phyloP scores from a whole-genome alignment of 2,888 invertebrate species.

The Phortica magna region DNA sequence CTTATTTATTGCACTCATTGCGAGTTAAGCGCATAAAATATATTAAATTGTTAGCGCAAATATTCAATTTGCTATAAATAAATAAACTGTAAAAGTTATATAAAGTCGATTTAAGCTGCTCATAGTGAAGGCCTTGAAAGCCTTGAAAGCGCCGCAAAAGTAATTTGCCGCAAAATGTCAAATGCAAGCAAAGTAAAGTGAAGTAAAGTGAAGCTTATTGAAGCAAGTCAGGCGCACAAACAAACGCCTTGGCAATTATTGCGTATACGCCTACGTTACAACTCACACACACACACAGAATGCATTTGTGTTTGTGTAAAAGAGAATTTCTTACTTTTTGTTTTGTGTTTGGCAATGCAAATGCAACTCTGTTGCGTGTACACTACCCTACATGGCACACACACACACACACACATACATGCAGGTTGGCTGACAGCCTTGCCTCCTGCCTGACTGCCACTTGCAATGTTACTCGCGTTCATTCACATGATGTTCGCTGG shows the following conservation, averaged over 20 bases:
- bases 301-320: not conserved
- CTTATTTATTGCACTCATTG: too few relatives aligned
- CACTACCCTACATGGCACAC: not conserved
- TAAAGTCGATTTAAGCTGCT: too few relatives aligned
- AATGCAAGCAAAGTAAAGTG: not conserved
- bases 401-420: not conserved
- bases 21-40: too few relatives aligned
- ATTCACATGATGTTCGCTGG: slow-evolving; percentile 43
- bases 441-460: not conserved
- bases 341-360: slow-evolving; percentile 7
- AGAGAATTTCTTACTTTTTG: slow-evolving; percentile 19
- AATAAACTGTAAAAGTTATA: too few relatives aligned
- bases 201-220: not conserved
- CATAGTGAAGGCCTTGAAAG: too few relatives aligned
- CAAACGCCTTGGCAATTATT: slow-evolving; percentile 1
- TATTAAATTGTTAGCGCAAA: too few relatives aligned
- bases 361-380: slow-evolving; percentile 25
- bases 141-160: too few relatives aligned
- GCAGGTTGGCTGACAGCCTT: not conserved
- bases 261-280: slow-evolving; percentile 1
- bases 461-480: slow-evolving; percentile 43
- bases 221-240: not conserved
- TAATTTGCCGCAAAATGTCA: not conserved
- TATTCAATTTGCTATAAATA: too few relatives aligned
- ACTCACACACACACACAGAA: not conserved